phyloP scores from a whole-genome alignment of 2,797 vertebrate species.

The Atherinosoma microstoma region DNA sequence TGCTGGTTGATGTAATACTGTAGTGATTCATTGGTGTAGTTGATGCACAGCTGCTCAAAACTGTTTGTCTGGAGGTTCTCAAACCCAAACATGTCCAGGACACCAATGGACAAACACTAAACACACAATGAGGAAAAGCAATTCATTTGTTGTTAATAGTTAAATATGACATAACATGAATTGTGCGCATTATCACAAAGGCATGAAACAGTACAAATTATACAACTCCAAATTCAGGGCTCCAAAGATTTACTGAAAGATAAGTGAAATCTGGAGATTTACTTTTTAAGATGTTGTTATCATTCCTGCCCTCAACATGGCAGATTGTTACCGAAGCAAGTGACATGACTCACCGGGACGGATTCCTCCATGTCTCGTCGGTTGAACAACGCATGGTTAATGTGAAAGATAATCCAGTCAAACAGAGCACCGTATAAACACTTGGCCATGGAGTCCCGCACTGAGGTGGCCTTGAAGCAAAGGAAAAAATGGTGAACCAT shows the following conservation, averaged over 20 bases:
- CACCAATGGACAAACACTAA: slow-evolving; percentile 92
- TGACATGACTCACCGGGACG: slow-evolving; percentile 84
- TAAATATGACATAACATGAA: background rate
- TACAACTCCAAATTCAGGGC: background rate
- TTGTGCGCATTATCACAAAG: background rate
- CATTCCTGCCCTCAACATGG: background rate
- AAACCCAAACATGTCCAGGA: slow-evolving; percentile 97
- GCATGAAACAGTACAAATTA: background rate
- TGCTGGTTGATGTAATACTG: slow-evolving; percentile 94
- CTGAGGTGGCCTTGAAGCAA: slow-evolving; percentile 84
- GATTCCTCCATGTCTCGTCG: slow-evolving; percentile 93
- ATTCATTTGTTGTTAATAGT: background rate
- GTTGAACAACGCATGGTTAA: slow-evolving; percentile 95
- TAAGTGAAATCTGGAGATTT: background rate
- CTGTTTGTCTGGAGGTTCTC: slow-evolving; percentile 93
- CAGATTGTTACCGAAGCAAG: background rate
- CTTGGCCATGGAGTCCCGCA: slow-evolving; percentile 96
- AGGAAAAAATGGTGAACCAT: background rate
- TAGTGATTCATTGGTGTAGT: slow-evolving; percentile 93
- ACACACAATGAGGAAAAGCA: slow-evolving; percentile 27
- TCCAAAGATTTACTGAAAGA: background rate
- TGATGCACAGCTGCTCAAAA: slow-evolving; percentile 98
- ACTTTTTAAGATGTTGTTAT: background rate
- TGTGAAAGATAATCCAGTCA: slow-evolving; percentile 95
- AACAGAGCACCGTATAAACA: slow-evolving; percentile 94